Percentiles rank a stretch among this genome's conserved stretches.
Evolutionary conservation across 2,113 vertebrate species (phyloP).

Genomic region (Dicaeum eximium): DNA sequence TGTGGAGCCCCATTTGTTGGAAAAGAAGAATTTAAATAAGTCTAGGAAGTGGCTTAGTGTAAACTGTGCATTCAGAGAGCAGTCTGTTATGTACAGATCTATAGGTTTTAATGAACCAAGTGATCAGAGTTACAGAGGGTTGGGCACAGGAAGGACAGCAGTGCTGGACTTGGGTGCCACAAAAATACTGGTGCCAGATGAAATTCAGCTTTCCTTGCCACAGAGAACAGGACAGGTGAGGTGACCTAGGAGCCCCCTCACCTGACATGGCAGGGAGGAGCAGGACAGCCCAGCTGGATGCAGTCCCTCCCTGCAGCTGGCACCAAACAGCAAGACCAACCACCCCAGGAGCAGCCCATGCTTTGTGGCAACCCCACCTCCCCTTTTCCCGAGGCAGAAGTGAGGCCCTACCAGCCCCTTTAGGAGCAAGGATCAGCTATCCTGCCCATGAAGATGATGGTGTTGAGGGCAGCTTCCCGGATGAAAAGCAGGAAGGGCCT

Average conservation of each 20-base stretch:
- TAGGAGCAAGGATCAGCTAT: constrained; percentile 82
- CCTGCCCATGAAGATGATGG: constrained; percentile 88
- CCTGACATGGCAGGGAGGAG: background rate
- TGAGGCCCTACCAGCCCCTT: background rate
- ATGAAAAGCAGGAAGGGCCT: constrained; percentile 92
- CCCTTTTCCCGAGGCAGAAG: background rate
- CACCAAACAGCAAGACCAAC: background rate
- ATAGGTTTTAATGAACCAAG: constrained; percentile 28
- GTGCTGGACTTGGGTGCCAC: background rate
- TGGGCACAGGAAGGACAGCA: background rate
- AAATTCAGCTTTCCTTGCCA: background rate
- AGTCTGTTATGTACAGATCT: background rate
- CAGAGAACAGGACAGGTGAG: background rate
- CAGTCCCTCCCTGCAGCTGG: background rate
- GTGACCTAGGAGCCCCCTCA: background rate
- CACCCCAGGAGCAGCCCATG: background rate
- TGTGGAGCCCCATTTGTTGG: accelerated
- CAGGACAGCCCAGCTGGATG: background rate
- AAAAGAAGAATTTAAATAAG: background rate
- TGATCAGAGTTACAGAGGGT: constrained; percentile 9
- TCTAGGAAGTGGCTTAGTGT: background rate
- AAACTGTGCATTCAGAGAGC: background rate
- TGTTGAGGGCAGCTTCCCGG: constrained; percentile 85
- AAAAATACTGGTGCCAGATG: background rate
- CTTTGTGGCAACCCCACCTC: background rate